These are phyloP conservation scores for Tiliacea citrago DNA, from an alignment of 2,888 invertebrate species.

Conservation along the genomic window DNA sequence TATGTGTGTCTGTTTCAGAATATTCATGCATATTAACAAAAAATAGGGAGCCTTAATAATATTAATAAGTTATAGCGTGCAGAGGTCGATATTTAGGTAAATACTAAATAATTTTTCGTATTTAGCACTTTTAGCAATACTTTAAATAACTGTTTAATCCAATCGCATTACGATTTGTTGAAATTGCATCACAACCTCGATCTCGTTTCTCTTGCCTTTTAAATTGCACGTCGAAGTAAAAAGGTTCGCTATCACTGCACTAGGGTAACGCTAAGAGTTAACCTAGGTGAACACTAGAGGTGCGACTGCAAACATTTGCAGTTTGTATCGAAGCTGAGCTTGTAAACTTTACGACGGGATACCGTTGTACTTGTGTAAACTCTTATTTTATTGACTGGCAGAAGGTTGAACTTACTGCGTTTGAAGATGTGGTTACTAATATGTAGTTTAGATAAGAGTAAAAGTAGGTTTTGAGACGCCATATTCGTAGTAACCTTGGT, in stretches of 20 bases:
- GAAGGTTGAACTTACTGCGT: not conserved
- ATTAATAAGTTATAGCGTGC: too few relatives aligned
- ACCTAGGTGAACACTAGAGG: constrained; percentile 2
- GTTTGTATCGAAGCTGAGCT: not conserved
- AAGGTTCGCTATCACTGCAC: not conserved
- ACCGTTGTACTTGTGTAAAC: not conserved
- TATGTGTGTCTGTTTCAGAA: too few relatives aligned
- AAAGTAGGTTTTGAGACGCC: not conserved
- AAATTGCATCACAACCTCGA: not conserved
- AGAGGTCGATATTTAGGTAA: too few relatives aligned
- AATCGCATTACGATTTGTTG: too few relatives aligned
- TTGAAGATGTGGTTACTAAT: not conserved
- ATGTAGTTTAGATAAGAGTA: not conserved
- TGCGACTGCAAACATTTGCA: constrained; percentile 24
- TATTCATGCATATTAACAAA: too few relatives aligned
- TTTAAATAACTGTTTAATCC: too few relatives aligned
- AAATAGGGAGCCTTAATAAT: too few relatives aligned
- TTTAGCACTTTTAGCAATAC: too few relatives aligned
- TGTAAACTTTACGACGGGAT: not conserved
- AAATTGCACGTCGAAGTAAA: not conserved
- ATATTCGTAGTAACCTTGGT: not conserved
- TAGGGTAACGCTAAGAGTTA: not conserved
- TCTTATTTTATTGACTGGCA: not conserved
- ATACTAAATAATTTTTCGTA: too few relatives aligned
- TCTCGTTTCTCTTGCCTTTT: too few relatives aligned